Evolutionary conservation across 2,113 vertebrate genomes (phyloP).

Genomic region (Periophthalmus modestus): DNA sequence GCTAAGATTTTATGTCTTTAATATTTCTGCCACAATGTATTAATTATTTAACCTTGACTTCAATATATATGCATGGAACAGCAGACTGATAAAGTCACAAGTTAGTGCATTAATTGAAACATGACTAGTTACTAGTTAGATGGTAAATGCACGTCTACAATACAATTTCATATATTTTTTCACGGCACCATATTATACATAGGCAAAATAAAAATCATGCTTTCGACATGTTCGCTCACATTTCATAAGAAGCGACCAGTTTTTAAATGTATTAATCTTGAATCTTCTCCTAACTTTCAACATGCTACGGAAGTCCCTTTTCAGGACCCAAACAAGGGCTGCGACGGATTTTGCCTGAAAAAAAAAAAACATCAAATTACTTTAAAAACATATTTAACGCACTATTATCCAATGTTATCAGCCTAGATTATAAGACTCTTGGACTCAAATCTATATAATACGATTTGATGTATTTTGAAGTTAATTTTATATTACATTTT

Average conservation of each 20-base stretch:
- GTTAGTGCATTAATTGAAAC: too few relatives aligned
- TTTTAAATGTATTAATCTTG: background rate
- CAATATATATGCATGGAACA: too few relatives aligned
- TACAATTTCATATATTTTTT: background rate
- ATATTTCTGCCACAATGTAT: too few relatives aligned
- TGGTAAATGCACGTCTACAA: background rate
- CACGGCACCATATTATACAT: background rate
- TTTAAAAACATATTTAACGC: background rate
- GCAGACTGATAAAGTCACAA: too few relatives aligned
- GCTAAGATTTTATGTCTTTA: too few relatives aligned
- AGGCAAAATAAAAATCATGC: background rate
- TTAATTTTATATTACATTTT: background rate
- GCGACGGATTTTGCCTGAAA: conserved; percentile 4
- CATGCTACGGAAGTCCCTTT: background rate
- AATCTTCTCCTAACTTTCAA: conserved; percentile 6
- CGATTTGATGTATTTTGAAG: background rate
- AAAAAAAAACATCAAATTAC: background rate
- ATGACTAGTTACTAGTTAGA: too few relatives aligned
- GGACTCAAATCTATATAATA: background rate
- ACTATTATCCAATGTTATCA: accelerated
- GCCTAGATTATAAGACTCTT: background rate
- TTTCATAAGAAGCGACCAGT: background rate
- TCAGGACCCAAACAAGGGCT: conserved; percentile 27
- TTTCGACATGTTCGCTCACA: background rate
- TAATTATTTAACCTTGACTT: too few relatives aligned